Percentiles rank a stretch among this genome's conserved stretches.
Conservation (phyloP, 1,140 invertebrate genomes). For the Drosophila jambulina region DNA sequence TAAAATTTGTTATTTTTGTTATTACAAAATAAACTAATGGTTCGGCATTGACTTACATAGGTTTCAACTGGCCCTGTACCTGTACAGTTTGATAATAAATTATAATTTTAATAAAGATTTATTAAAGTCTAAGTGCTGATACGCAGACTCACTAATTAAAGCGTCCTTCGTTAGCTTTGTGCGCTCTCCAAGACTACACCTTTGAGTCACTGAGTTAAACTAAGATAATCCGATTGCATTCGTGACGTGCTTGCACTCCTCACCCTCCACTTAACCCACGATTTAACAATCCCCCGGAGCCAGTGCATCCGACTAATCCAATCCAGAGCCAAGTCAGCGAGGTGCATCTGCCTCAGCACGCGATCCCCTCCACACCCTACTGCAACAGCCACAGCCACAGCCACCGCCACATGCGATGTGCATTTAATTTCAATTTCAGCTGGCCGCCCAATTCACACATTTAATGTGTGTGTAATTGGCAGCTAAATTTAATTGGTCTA, state of each 20-base stretch:
- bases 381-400: no score
- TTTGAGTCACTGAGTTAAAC: neutral
- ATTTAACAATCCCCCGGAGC: constrained; percentile 9
- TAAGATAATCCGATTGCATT: constrained; percentile 10
- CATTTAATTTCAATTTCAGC: constrained; percentile 25
- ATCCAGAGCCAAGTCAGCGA: constrained; percentile 19
- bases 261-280: constrained; percentile 12
- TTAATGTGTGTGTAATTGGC: constrained; percentile 41
- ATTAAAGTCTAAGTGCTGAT: no score
- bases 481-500: constrained; percentile 46
- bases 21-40: neutral
- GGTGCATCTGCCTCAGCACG: constrained; percentile 16
- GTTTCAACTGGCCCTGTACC: neutral
- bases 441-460: constrained; percentile 34
- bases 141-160: neutral
- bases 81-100: neutral
- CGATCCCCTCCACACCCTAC: constrained; percentile 6
- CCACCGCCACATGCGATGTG: constrained; percentile 23
- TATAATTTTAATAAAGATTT: no score
- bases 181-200: neutral
- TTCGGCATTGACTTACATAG: neutral
- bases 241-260: constrained; percentile 22
- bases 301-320: constrained; percentile 13
- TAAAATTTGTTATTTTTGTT: neutral
- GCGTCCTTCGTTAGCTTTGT: neutral